phyloP scores from a whole-genome alignment of 2,888 invertebrate species.

The Dynastes grantii region DNA sequence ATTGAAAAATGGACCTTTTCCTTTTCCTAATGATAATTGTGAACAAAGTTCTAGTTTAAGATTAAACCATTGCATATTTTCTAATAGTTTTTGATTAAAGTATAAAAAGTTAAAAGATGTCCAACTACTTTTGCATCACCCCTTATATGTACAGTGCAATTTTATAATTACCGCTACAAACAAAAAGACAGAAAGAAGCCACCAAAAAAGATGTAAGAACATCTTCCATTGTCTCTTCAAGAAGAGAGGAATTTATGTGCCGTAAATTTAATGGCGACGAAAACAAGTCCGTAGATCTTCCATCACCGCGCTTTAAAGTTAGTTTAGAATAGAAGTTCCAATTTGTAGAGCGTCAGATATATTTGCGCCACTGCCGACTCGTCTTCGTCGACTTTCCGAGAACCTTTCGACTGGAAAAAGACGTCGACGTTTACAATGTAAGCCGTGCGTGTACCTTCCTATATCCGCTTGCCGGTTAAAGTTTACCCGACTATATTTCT shows the following conservation, averaged over 20 bases:
- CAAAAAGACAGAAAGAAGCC: background rate
- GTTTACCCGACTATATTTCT: constrained; percentile 8
- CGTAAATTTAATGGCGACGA: background rate
- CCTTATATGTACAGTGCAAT: no score
- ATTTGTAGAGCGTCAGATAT: constrained; percentile 33
- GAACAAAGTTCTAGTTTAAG: no score
- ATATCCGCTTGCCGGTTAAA: constrained; percentile 2
- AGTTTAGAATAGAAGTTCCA: constrained; percentile 36
- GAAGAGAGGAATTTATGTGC: background rate
- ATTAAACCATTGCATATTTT: no score
- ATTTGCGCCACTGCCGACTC: constrained; percentile 1
- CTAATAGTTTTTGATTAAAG: no score
- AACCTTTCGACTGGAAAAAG: background rate
- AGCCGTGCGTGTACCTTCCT: constrained; percentile 3
- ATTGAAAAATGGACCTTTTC: no score
- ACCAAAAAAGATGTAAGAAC: background rate
- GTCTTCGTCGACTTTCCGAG: background rate
- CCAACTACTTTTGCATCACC: no score
- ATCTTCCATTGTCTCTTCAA: background rate
- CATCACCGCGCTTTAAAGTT: background rate
- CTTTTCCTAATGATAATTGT: no score
- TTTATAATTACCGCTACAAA: background rate
- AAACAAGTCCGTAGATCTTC: background rate
- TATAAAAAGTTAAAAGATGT: no score
- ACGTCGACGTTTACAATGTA: constrained; percentile 13